Evolutionary conservation across 2,888 invertebrate genomes (phyloP).

Genomic region (Dromius quadrimaculatus): DNA sequence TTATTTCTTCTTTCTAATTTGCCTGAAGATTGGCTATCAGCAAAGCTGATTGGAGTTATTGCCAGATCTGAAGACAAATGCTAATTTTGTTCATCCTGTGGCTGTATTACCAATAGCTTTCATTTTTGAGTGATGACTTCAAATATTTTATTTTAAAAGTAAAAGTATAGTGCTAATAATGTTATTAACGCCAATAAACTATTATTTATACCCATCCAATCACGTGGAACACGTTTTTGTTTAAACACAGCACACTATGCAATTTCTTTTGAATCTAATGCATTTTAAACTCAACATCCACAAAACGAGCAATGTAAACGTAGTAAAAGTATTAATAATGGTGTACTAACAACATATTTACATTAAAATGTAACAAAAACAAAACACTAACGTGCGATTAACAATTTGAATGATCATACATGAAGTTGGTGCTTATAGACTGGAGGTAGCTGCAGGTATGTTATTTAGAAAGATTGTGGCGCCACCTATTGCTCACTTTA

Average conservation of each 20-base stretch:
- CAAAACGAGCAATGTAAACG: background rate
- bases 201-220: background rate
- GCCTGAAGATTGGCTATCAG: slow-evolving; percentile 28
- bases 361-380: slow-evolving; percentile 9
- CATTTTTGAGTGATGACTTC: no score
- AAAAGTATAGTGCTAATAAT: slow-evolving; percentile 6
- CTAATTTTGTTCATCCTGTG: no score
- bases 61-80: slow-evolving; percentile 3
- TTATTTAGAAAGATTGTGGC: slow-evolving; percentile 27
- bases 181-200: background rate
- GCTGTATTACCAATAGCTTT: no score
- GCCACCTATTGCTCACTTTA: background rate
- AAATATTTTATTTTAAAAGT: no score
- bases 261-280: slow-evolving; percentile 1
- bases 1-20: slow-evolving; percentile 35
- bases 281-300: background rate
- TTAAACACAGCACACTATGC: background rate
- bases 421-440: slow-evolving; percentile 32
- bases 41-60: slow-evolving; percentile 6
- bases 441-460: slow-evolving; percentile 3
- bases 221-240: slow-evolving; percentile 1
- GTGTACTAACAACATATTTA: slow-evolving; percentile 13
- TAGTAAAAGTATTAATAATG: slow-evolving; percentile 12
- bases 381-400: background rate
- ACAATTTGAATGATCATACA: slow-evolving; percentile 32